Percentiles rank a stretch among this genome's conserved stretches.
Evolutionary conservation across 2,797 vertebrate genomes (phyloP).

Genomic region (Tachyglossus aculeatus): DNA sequence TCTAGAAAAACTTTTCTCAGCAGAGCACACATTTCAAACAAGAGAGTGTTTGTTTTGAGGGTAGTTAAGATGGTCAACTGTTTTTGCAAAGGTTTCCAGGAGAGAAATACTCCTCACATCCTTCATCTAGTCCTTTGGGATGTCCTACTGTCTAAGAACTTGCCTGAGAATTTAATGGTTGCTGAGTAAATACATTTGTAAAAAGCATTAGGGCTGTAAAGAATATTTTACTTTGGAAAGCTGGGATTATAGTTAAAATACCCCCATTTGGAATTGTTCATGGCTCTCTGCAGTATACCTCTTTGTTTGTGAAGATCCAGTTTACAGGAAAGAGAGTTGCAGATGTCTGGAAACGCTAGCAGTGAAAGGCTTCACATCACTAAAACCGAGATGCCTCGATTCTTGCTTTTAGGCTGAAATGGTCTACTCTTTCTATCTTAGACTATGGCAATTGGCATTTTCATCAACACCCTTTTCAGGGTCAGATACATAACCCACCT

Average conservation of each 20-base stretch:
- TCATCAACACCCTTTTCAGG: not conserved
- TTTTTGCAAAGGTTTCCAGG: too few relatives aligned
- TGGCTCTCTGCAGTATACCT: not conserved
- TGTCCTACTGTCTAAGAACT: not conserved
- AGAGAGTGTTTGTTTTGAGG: not conserved
- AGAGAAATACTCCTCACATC: accelerated
- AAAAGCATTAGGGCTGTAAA: not conserved
- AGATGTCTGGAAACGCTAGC: not conserved
- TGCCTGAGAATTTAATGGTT: not conserved
- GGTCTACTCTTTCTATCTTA: not conserved
- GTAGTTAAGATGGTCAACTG: accelerated
- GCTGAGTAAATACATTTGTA: accelerated
- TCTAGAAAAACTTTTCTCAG: not conserved
- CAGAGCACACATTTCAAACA: not conserved
- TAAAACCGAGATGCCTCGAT: not conserved
- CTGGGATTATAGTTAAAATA: not conserved
- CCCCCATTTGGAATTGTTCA: not conserved
- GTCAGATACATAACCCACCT: too few relatives aligned
- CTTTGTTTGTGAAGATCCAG: not conserved
- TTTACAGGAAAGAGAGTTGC: not conserved
- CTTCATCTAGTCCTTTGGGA: not conserved
- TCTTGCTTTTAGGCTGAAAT: not conserved
- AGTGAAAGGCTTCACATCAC: not conserved
- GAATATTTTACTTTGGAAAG: not conserved
- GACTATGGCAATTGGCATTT: too few relatives aligned